phyloP scores from a whole-genome alignment of 2,797 vertebrate genomes.

The Peromyscus aztecus region DNA sequence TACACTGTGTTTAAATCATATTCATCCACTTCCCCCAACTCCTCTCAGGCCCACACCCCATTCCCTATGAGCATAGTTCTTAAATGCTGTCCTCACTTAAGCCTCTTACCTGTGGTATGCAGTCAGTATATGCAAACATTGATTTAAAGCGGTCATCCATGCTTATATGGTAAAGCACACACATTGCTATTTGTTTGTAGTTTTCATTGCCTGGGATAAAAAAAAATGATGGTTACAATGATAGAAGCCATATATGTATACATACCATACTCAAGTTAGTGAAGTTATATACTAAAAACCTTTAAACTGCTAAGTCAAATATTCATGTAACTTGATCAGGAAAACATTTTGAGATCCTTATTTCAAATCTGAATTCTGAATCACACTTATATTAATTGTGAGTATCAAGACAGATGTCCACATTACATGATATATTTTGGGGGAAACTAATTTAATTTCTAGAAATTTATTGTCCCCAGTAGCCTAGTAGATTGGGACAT shows the following conservation, averaged over 20 bases:
- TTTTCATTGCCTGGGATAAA: conserved; percentile 93
- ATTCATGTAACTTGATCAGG: not conserved
- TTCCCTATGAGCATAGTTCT: not conserved
- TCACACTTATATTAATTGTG: not conserved
- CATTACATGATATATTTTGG: not conserved
- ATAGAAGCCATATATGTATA: not conserved
- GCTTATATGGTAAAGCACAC: conserved; percentile 97
- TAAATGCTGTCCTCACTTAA: not conserved
- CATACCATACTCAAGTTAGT: not conserved
- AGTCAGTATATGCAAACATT: conserved; percentile 96
- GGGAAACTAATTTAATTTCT: conserved; percentile 43
- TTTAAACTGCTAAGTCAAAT: conserved; percentile 54
- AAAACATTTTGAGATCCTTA: conserved; percentile 36
- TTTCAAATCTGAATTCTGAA: conserved; percentile 37
- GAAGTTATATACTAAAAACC: conserved; percentile 13
- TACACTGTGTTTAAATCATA: not conserved
- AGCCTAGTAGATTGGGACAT: not conserved
- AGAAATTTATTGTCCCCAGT: conserved; percentile 1
- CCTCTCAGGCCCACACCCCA: not conserved
- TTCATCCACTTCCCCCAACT: not conserved
- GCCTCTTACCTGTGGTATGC: conserved; percentile 94
- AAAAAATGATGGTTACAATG: conserved; percentile 22
- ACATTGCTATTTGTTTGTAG: conserved; percentile 95
- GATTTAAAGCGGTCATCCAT: conserved; percentile 96
- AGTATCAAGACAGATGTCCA: not conserved